A percentile compares a stretch with the other conserved stretches of the same genome.
phyloP scores from a whole-genome alignment of 1,140 invertebrate species.

The Drepana arcuata region DNA sequence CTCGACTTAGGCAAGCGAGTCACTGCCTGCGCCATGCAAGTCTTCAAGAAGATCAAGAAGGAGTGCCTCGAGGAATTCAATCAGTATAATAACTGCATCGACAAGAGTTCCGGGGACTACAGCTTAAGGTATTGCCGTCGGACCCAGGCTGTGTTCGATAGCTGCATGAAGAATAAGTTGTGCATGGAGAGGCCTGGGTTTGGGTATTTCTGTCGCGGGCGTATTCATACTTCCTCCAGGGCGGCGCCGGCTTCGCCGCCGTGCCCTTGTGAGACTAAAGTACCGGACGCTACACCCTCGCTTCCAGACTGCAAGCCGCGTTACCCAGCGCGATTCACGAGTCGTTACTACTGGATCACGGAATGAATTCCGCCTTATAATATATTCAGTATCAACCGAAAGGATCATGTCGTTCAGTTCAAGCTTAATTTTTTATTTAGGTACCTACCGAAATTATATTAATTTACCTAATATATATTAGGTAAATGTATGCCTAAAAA shows the following conservation, averaged over 20 bases:
- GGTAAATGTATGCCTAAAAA: too few relatives aligned
- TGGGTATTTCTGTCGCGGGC: constrained; percentile 87
- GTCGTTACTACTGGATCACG: constrained; percentile 59
- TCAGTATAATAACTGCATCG: constrained; percentile 90
- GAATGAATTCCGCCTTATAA: too few relatives aligned
- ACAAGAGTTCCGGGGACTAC: constrained; percentile 80
- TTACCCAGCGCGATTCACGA: constrained; percentile 74
- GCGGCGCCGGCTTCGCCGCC: constrained; percentile 69
- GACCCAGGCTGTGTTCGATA: constrained; percentile 87
- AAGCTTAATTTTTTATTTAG: too few relatives aligned
- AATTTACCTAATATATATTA: too few relatives aligned
- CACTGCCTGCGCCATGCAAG: constrained; percentile 89
- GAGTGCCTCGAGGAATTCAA: constrained; percentile 88
- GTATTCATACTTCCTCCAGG: constrained; percentile 78
- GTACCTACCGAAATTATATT: too few relatives aligned
- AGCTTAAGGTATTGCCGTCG: constrained; percentile 83
- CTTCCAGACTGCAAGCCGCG: constrained; percentile 75
- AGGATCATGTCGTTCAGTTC: too few relatives aligned
- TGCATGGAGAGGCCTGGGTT: constrained; percentile 85
- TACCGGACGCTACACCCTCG: constrained; percentile 74
- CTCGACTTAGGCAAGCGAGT: constrained; percentile 91
- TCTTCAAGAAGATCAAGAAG: constrained; percentile 90
- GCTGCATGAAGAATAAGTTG: constrained; percentile 89
- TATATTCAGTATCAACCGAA: too few relatives aligned
- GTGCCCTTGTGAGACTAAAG: constrained; percentile 63